These are phyloP conservation scores for Clostera curtula DNA, from an alignment of 2,888 invertebrate species.

Conservation along the genomic window DNA sequence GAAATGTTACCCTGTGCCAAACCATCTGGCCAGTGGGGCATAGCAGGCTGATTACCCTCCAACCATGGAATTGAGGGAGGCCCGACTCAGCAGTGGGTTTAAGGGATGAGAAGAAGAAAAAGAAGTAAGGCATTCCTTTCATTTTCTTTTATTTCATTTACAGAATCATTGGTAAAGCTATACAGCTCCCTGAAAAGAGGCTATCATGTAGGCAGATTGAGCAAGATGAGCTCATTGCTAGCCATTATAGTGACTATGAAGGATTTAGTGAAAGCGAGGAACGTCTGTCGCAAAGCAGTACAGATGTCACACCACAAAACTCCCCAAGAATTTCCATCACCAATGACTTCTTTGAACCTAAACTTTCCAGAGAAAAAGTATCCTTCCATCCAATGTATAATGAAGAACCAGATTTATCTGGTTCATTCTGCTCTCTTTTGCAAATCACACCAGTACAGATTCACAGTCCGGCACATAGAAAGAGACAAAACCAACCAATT, in stretches of 20 bases:
- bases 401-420: constrained; percentile 43
- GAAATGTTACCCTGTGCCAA: too few relatives aligned
- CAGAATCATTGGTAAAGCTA: constrained; percentile 59
- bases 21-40: too few relatives aligned
- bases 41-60: too few relatives aligned
- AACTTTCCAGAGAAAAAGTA: constrained; percentile 38
- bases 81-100: too few relatives aligned
- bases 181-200: constrained; percentile 47
- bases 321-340: constrained; percentile 47
- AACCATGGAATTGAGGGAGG: too few relatives aligned
- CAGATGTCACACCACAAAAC: constrained; percentile 63
- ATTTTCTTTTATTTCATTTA: too few relatives aligned
- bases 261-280: constrained; percentile 63
- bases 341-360: constrained; percentile 41
- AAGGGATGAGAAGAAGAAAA: constrained; percentile 5
- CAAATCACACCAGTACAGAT: constrained; percentile 65
- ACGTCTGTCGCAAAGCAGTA: constrained; percentile 58
- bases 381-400: constrained; percentile 33
- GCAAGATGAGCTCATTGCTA: constrained; percentile 60
- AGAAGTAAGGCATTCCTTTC: constrained; percentile 16
- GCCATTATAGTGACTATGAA: constrained; percentile 62
- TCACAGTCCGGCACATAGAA: constrained; percentile 47
- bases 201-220: constrained; percentile 47
- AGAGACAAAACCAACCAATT: constrained; percentile 51
- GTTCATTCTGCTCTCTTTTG: constrained; percentile 56